These are phyloP conservation scores for Beroe forskalii DNA, from an alignment of 37 sponge, comb jelly and placozoan species.

Conservation along the genomic window DNA sequence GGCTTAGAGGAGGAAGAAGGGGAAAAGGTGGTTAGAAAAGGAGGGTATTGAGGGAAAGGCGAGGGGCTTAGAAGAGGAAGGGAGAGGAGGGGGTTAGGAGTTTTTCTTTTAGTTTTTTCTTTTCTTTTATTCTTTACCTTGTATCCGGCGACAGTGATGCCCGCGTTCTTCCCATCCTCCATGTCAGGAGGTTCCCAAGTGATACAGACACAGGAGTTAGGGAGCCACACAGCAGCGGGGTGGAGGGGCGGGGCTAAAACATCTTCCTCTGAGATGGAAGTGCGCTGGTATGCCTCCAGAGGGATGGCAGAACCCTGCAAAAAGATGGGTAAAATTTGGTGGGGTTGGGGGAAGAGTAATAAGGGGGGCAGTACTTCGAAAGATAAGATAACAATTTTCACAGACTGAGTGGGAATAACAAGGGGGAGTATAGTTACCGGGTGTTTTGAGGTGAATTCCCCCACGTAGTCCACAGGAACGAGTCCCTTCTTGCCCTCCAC, in stretches of 20 bases:
- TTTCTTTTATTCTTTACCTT: too few relatives aligned
- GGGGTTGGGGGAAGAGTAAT: too few relatives aligned
- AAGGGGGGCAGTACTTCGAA: too few relatives aligned
- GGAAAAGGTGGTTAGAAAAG: too few relatives aligned
- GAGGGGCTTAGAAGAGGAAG: too few relatives aligned
- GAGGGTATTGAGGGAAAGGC: too few relatives aligned
- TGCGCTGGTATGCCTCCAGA: slow-evolving; percentile 27
- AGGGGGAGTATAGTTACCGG: too few relatives aligned
- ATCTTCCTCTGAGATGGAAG: slow-evolving; percentile 22
- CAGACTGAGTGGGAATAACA: too few relatives aligned
- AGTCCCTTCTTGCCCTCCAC: slow-evolving; percentile 63
- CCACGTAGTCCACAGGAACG: slow-evolving; percentile 25
- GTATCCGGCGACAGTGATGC: slow-evolving; percentile 36
- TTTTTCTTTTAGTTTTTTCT: too few relatives aligned
- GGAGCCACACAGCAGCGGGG: slow-evolving; percentile 53
- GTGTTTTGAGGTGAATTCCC: slow-evolving; percentile 56
- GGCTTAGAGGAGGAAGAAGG: too few relatives aligned
- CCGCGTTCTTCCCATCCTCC: slow-evolving; percentile 39
- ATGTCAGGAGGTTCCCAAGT: slow-evolving; percentile 46
- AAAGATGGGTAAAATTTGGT: neutral
- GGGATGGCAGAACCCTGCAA: slow-evolving; percentile 44
- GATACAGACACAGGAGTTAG: slow-evolving; percentile 47
- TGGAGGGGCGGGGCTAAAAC: neutral
- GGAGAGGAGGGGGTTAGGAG: too few relatives aligned
- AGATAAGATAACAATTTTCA: too few relatives aligned